Evolutionary conservation across 2,797 vertebrate genomes (phyloP).

Genomic region (Lithobates sylvaticus): DNA sequence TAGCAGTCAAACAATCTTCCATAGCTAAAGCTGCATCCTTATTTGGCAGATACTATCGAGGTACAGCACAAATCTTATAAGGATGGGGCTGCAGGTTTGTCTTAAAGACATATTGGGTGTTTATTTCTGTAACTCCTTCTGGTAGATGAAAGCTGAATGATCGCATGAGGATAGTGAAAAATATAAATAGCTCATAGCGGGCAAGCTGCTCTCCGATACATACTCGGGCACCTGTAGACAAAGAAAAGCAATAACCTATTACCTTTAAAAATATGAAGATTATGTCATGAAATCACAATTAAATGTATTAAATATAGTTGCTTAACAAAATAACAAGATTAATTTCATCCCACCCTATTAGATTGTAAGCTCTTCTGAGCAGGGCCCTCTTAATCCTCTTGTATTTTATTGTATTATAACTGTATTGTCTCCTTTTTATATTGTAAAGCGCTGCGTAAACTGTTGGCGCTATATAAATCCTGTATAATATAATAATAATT

Average conservation of each 20-base stretch:
- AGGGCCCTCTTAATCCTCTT: no score
- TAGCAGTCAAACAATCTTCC: not conserved
- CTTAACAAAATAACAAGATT: no score
- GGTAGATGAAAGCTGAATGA: slow-evolving; percentile 43
- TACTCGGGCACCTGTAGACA: slow-evolving; percentile 17
- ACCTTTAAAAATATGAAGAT: not conserved
- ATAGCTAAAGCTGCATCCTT: not conserved
- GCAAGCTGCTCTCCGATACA: slow-evolving; percentile 57
- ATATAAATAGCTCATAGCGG: slow-evolving; percentile 25
- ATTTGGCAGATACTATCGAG: slow-evolving; percentile 32
- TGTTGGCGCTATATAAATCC: no score
- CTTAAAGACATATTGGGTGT: slow-evolving; percentile 60
- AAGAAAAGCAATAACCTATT: not conserved
- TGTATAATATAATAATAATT: no score
- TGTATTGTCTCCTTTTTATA: no score
- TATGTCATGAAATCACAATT: no score
- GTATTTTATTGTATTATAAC: no score
- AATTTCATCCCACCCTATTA: no score
- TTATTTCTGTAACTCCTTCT: not conserved
- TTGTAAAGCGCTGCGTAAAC: no score
- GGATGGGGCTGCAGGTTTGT: slow-evolving; percentile 59
- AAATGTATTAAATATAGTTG: no score
- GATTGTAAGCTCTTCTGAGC: no score
- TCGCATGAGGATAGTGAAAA: slow-evolving; percentile 43
- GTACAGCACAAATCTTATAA: slow-evolving; percentile 65